A percentile compares a stretch with the other conserved stretches of the same genome.
These are phyloP conservation scores for Bugulina stolonifera DNA, from an alignment of 2,888 invertebrate genomes.

Conservation along the genomic window DNA sequence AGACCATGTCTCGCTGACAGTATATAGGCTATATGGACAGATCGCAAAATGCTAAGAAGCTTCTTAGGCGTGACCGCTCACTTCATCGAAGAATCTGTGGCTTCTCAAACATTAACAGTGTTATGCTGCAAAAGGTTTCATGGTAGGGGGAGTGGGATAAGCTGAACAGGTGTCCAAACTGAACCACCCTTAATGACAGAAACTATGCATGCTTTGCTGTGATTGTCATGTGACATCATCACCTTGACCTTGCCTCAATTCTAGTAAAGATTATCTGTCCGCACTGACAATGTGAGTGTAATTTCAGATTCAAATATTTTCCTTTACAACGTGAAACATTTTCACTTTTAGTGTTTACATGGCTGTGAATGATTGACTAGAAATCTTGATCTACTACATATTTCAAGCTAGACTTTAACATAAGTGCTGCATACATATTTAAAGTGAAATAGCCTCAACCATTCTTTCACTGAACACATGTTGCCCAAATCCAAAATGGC, in stretches of 20 bases:
- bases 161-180: constrained; percentile 22
- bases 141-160: constrained; percentile 6
- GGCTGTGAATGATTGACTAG: neutral
- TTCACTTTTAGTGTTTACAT: neutral
- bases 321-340: neutral
- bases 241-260: neutral
- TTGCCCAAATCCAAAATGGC: neutral
- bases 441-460: neutral
- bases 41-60: too few species aligned
- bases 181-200: neutral
- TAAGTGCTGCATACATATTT: neutral
- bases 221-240: neutral
- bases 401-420: neutral
- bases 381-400: neutral
- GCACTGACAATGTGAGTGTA: neutral
- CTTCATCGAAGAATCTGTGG: too few species aligned
- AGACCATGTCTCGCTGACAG: too few species aligned
- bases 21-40: too few species aligned
- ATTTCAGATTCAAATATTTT: constrained; percentile 9
- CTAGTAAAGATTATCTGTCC: neutral
- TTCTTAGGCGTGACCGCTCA: too few species aligned
- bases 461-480: neutral
- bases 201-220: neutral
- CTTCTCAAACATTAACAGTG: too few species aligned
- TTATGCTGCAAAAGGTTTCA: too few species aligned